A percentile compares a stretch with the other conserved stretches of the same genome.
Conservation (phyloP, 1,140 invertebrate genomes). For the Heliconius nattereri region DNA sequence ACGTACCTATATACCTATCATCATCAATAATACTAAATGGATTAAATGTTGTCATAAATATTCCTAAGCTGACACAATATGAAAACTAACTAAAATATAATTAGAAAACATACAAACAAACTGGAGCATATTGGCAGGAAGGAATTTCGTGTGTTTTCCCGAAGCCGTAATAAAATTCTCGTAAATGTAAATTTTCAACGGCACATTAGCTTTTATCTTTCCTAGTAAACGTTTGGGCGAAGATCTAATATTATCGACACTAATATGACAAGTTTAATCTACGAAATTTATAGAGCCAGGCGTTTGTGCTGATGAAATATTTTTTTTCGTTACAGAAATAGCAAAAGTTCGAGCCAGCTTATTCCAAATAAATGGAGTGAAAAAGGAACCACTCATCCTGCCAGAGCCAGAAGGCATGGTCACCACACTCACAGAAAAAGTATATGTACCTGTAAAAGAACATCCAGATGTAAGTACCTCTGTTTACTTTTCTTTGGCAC, state of each 20-base stretch:
- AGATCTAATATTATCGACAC: constrained; percentile 56
- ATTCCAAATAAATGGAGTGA: constrained; percentile 98
- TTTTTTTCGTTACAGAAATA: constrained; percentile 92
- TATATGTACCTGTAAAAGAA: constrained; percentile 99
- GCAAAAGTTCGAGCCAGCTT: constrained; percentile 97
- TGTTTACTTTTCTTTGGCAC: background rate
- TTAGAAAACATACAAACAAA: constrained; percentile 16
- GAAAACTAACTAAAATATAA: constrained; percentile 14
- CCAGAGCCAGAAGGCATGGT: constrained; percentile 96
- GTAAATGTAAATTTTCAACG: constrained; percentile 54
- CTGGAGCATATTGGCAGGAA: constrained; percentile 15
- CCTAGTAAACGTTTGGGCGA: constrained; percentile 55
- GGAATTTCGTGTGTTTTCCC: constrained; percentile 40
- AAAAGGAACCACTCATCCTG: constrained; percentile 95
- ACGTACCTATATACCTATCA: constrained; percentile 44
- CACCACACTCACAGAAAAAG: constrained; percentile 98
- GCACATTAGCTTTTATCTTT: constrained; percentile 64
- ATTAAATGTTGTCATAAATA: constrained; percentile 54
- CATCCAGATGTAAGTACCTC: constrained; percentile 97
- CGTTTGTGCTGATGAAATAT: constrained; percentile 49
- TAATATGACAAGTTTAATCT: constrained; percentile 58
- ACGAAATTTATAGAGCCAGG: constrained; percentile 56
- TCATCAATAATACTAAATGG: constrained; percentile 47
- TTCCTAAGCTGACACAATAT: constrained; percentile 25
- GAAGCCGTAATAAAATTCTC: constrained; percentile 38